Conservation (phyloP, 1,140 invertebrate genomes). For the Steinernema feltiae region DNA sequence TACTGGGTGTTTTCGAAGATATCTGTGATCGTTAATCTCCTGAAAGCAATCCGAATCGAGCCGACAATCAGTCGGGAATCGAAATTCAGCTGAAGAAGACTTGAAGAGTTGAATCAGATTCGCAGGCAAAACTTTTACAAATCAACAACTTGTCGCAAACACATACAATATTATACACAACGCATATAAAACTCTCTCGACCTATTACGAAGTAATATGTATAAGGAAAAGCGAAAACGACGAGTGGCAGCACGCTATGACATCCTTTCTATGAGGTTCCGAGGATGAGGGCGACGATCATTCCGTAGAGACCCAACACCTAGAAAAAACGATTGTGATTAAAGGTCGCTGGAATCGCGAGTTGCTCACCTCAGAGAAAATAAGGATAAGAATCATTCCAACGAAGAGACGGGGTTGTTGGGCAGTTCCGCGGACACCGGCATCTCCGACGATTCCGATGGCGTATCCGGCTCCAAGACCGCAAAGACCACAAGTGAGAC, state of each 20-base stretch:
- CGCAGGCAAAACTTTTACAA: too few relatives aligned
- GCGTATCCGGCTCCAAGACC: slow-evolving; percentile 95
- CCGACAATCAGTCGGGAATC: too few relatives aligned
- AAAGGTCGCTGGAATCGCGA: neutral
- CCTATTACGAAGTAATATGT: too few relatives aligned
- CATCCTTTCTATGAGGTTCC: slow-evolving; percentile 61
- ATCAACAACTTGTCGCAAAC: too few relatives aligned
- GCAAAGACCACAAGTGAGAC: slow-evolving; percentile 90
- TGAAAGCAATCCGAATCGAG: too few relatives aligned
- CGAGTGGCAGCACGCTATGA: neutral
- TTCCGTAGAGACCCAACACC: slow-evolving; percentile 90
- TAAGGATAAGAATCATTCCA: slow-evolving; percentile 99
- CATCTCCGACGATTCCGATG: slow-evolving; percentile 93
- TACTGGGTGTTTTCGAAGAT: too few relatives aligned
- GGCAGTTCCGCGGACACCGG: slow-evolving; percentile 92
- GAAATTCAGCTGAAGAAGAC: too few relatives aligned
- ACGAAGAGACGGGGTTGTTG: slow-evolving; percentile 97
- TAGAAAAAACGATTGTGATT: slow-evolving; percentile 6
- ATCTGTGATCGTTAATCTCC: too few relatives aligned
- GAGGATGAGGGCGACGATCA: slow-evolving; percentile 96
- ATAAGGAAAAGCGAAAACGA: neutral
- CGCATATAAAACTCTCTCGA: too few relatives aligned
- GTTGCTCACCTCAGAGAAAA: slow-evolving; percentile 87
- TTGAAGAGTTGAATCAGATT: too few relatives aligned
- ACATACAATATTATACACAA: too few relatives aligned